Percentiles rank a stretch among this genome's conserved stretches.
Conservation (phyloP, 2,888 invertebrate genomes). For the Camponotus fellah region DNA sequence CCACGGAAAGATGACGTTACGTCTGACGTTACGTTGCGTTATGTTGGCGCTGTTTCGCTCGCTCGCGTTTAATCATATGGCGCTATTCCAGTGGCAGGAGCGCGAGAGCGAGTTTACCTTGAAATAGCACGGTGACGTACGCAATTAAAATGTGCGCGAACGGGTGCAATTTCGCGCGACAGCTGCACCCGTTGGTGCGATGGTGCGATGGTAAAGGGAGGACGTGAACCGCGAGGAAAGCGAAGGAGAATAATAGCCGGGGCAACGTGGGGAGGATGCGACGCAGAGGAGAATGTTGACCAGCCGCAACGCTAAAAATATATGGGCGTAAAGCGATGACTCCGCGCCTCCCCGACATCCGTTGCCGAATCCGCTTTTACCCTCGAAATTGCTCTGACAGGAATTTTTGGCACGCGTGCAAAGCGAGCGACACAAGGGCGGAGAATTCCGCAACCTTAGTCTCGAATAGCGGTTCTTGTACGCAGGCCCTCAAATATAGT, state of each 20-base stretch:
- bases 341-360: constrained; percentile 49
- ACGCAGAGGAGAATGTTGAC: constrained; percentile 75
- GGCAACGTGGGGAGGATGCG: constrained; percentile 13
- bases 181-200: constrained; percentile 64
- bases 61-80: constrained; percentile 45
- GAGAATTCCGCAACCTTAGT: constrained; percentile 30
- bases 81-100: neutral
- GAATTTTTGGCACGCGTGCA: constrained; percentile 59
- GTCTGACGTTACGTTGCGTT: constrained; percentile 10
- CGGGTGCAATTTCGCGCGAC: constrained; percentile 65
- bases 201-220: constrained; percentile 36
- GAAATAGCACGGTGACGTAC: constrained; percentile 75
- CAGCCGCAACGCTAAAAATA: constrained; percentile 78
- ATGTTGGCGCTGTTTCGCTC: constrained; percentile 21
- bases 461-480: constrained; percentile 37
- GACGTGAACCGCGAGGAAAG: constrained; percentile 52
- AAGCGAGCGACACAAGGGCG: constrained; percentile 27
- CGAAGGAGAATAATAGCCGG: constrained; percentile 49
- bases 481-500: constrained; percentile 48
- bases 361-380: constrained; percentile 72
- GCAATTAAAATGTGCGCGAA: constrained; percentile 75
- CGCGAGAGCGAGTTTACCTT: constrained; percentile 65
- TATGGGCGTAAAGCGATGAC: constrained; percentile 77
- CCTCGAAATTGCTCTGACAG: constrained; percentile 74
- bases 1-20: neutral